Conservation (phyloP, 2,113 vertebrate genomes). For the Entelurus aequoreus region DNA sequence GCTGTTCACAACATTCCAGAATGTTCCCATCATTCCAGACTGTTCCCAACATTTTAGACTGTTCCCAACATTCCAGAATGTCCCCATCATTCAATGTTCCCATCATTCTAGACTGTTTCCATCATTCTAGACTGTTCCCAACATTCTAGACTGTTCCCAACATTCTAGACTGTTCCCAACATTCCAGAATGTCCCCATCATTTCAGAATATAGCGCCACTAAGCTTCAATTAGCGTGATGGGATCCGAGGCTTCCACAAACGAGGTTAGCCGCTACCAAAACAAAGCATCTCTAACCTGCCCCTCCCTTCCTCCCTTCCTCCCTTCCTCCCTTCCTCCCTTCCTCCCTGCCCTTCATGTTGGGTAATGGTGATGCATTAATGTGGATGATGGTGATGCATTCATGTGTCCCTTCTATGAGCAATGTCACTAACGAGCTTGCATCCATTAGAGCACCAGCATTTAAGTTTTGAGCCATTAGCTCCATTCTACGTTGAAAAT, state of each 20-base stretch:
- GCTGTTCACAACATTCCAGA: too few relatives aligned
- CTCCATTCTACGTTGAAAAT: background rate
- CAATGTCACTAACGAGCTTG: slow-evolving; percentile 4
- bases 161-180: too few relatives aligned
- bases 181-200: too few relatives aligned
- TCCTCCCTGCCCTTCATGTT: background rate
- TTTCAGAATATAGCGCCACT: slow-evolving; percentile 7
- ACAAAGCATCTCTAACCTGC: background rate
- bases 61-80: too few relatives aligned
- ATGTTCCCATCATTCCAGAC: background rate
- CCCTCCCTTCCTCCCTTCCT: slow-evolving; percentile 2
- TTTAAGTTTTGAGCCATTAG: slow-evolving; percentile 4
- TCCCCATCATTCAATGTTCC: background rate
- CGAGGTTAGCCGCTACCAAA: background rate
- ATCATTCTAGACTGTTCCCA: background rate
- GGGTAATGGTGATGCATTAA: slow-evolving; percentile 9
- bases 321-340: background rate
- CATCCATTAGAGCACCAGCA: slow-evolving; percentile 5
- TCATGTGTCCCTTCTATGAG: slow-evolving; percentile 5
- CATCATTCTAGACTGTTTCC: background rate
- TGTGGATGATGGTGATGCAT: slow-evolving; percentile 7
- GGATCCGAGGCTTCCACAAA: background rate
- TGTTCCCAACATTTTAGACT: too few relatives aligned
- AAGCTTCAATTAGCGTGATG: background rate
- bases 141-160: too few relatives aligned